phyloP scores from a whole-genome alignment of 2,888 invertebrate species.

The Hofmannophila pseudospretella region DNA sequence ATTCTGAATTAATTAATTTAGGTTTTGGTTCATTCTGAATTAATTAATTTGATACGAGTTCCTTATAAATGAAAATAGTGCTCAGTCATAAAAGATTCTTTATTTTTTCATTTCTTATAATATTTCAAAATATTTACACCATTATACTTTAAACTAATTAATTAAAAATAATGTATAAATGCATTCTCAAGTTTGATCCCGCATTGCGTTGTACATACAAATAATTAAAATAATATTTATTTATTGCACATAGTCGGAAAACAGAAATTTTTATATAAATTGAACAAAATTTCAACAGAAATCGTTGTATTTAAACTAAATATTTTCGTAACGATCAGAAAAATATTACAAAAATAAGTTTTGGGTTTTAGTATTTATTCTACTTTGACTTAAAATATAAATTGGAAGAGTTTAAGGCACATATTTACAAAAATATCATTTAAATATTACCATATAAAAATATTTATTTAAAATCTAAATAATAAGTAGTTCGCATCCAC shows the following conservation, averaged over 20 bases:
- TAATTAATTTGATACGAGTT: too few relatives aligned
- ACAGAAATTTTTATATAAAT: too few relatives aligned
- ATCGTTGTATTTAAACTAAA: too few relatives aligned
- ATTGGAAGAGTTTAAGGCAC: conserved; percentile 1
- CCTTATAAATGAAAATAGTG: conserved; percentile 2
- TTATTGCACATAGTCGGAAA: conserved; percentile 10
- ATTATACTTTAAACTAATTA: conserved; percentile 28
- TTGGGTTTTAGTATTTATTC: too few relatives aligned
- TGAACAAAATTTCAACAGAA: too few relatives aligned
- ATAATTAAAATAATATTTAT: conserved; percentile 1
- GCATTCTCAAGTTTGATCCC: conserved; percentile 52
- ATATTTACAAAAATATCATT: conserved; percentile 30
- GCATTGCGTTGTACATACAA: conserved; percentile 21
- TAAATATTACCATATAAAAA: conserved; percentile 7
- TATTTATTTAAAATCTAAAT: conserved; percentile 8
- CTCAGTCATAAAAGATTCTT: conserved; percentile 37
- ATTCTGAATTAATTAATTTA: too few relatives aligned
- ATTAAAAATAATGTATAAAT: conserved; percentile 45
- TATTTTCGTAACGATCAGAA: background rate
- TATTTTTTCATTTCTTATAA: conserved; percentile 40
- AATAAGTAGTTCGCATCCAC: conserved; percentile 25
- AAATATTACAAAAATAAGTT: too few relatives aligned
- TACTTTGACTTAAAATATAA: too few relatives aligned
- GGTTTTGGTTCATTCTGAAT: too few relatives aligned
- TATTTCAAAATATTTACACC: conserved; percentile 52